Evolutionary conservation across 2,888 invertebrate species (phyloP).

Genomic region (Ophonus ardosiacus): DNA sequence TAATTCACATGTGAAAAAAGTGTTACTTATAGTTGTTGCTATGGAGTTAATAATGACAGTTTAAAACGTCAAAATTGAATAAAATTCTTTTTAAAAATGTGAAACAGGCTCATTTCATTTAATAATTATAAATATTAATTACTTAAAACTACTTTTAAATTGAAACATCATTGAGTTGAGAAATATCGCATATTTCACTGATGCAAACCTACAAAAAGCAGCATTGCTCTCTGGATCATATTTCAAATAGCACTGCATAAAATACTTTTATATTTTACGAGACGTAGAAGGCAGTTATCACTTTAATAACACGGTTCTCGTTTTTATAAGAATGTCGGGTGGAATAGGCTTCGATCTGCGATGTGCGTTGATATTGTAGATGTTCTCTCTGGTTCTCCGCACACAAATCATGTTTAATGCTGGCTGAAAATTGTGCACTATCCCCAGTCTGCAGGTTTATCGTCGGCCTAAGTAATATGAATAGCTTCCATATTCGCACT

Average conservation of each 20-base stretch:
- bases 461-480: slow-evolving; percentile 78
- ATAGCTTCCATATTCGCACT: slow-evolving; percentile 74
- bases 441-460: slow-evolving; percentile 76
- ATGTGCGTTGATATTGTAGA: slow-evolving; percentile 19
- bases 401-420: slow-evolving; percentile 76
- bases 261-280: slow-evolving; percentile 9
- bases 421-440: slow-evolving; percentile 75
- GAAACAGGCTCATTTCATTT: no score
- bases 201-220: neutral
- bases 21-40: no score
- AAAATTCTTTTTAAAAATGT: no score
- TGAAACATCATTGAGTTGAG: no score
- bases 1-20: no score
- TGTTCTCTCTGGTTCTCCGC: slow-evolving; percentile 7
- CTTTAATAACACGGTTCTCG: slow-evolving; percentile 23
- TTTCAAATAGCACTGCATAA: slow-evolving; percentile 14
- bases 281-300: slow-evolving; percentile 5
- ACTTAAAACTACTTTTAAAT: no score
- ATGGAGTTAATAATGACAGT: no score
- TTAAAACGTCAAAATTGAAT: no score
- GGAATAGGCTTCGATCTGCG: neutral
- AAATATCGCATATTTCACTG: neutral
- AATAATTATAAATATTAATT: no score
- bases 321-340: slow-evolving; percentile 23
- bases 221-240: neutral